Evolutionary conservation across 2,113 vertebrate genomes (phyloP).

Genomic region (Carlito syrichta): DNA sequence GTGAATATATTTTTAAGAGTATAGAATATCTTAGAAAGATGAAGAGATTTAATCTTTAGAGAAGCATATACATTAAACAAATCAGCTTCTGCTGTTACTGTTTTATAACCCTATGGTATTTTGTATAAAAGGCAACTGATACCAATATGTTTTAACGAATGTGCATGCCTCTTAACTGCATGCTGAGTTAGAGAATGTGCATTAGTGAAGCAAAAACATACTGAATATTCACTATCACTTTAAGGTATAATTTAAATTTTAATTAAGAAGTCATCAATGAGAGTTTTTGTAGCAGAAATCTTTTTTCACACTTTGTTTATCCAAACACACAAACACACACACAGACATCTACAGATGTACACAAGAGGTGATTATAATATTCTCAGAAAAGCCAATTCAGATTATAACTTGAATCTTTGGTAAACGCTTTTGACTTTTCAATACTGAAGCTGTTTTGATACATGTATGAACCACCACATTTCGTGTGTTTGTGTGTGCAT

Average conservation of each 20-base stretch:
- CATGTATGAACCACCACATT: fast-evolving
- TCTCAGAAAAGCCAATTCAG: neutral
- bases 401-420: neutral
- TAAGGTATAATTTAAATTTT: neutral
- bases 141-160: neutral
- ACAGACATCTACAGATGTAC: neutral
- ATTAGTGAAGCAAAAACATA: neutral
- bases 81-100: neutral
- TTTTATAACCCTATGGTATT: neutral
- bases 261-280: neutral
- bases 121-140: neutral
- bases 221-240: neutral
- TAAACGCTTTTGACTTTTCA: neutral
- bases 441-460: neutral
- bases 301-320: neutral
- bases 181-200: neutral
- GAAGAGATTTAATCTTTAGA: neutral
- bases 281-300: neutral
- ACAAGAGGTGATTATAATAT: too few relatives aligned
- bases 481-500: too few relatives aligned
- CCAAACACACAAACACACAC: neutral
- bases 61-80: neutral
- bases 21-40: neutral
- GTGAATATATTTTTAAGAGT: neutral
- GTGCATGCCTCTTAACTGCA: neutral